Base-by-base conservation (phyloP, 2,113 vertebrate genomes). In the Gorsachius goisagi region DNA sequence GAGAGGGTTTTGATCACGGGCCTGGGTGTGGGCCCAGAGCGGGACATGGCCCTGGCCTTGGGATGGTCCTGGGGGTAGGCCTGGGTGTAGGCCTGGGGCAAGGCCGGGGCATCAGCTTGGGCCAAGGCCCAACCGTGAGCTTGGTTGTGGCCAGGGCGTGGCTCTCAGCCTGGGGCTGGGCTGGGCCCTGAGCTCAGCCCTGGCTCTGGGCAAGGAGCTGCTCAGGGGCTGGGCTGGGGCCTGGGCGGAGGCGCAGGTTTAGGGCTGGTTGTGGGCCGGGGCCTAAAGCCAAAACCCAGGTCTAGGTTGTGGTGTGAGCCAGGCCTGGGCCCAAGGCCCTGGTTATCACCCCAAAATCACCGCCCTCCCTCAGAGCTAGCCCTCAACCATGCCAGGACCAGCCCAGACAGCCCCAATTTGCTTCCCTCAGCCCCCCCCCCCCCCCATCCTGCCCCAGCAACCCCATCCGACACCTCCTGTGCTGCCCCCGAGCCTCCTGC, bases 371-470 rank as follows among this genome's bases (percentile, higher is more conserved):
- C 12, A 14, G 30, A n/a, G 22, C 76, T 9, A 4, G 52, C 62
- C 32, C 63, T n/a, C 10, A 32, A 8, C 28, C 28, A 2, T 39
- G 66, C 23, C 45, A 49, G 17, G 45, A 35, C 12, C 33, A 35
- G 21, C n/a, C n/a, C 2, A 12, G 59, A 15, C 35, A 21, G 23
- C 35, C 47, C 59, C 23, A 0, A 5, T 10, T 21, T 9, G 2
- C 37, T 49, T 49, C 33, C 66, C 33, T 27, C 66, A 27, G 45
- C 39, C 39, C 39, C 14, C 20, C n/a, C 16, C 39, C 39, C 39
- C 14, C 41, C 5, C 41, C 6, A 4, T 5, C 60, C 72, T 15
- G 9, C 53, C 23, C 44, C 14, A 2, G 28, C 3, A 14, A 47
- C 59, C 37, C 17, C 41, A 32, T 18, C 44, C 7, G 1, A 10